Percentiles rank a stretch among this genome's conserved stretches.
Conservation (phyloP, 1,140 invertebrate genomes). For the Calosoma granatense region DNA sequence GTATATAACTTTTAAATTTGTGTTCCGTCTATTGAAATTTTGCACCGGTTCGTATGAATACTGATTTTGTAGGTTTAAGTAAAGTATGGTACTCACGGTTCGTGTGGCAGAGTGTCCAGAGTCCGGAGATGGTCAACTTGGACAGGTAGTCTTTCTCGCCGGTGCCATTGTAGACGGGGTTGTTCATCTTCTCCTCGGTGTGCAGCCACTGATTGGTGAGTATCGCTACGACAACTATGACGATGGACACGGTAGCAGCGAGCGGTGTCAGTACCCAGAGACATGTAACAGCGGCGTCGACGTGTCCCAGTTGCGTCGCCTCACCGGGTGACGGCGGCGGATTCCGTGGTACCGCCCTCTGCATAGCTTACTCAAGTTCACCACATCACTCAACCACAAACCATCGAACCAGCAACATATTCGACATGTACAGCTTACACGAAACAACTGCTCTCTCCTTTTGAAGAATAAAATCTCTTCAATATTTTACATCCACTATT, state of each 20-base stretch:
- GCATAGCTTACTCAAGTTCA: no score
- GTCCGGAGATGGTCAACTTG: constrained; percentile 56
- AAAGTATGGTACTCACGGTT: constrained; percentile 63
- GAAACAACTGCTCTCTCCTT: no score
- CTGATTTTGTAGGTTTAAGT: no score
- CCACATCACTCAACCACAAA: no score
- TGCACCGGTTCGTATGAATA: no score
- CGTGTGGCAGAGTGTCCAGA: constrained; percentile 59
- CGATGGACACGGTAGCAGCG: constrained; percentile 49
- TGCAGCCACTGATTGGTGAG: constrained; percentile 61
- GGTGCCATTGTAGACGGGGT: constrained; percentile 52
- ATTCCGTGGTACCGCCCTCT: constrained; percentile 23
- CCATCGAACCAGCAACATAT: no score
- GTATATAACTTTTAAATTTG: no score
- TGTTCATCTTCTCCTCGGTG: constrained; percentile 58
- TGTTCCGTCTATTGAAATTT: no score
- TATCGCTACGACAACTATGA: constrained; percentile 51
- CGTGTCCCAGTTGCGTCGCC: constrained; percentile 31
- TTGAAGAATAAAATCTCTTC: no score
- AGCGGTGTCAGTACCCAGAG: constrained; percentile 55
- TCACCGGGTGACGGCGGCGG: constrained; percentile 14
- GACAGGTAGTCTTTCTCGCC: constrained; percentile 49
- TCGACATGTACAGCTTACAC: no score
- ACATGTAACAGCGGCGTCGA: constrained; percentile 45
- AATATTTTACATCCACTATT: no score